Percentiles rank a stretch among this genome's conserved stretches.
phyloP scores from a whole-genome alignment of 2,888 invertebrate species.

The Phaonia tiefii region DNA sequence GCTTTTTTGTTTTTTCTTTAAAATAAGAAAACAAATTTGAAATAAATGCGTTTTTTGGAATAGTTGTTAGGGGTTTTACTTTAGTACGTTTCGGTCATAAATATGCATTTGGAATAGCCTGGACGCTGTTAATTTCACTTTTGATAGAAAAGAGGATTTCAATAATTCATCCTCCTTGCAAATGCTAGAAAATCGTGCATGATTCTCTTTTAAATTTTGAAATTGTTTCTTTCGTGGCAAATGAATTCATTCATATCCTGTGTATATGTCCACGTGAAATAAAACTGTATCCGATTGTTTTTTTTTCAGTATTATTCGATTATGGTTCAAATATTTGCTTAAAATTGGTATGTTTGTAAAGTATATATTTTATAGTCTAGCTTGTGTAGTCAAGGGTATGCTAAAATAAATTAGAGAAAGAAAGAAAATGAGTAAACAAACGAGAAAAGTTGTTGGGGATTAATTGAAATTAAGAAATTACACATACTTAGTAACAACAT shows the following conservation, averaged over 20 bases:
- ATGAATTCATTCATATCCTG: no score
- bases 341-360: slow-evolving; percentile 1
- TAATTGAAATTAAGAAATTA: neutral
- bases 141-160: no score
- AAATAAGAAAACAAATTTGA: slow-evolving; percentile 48
- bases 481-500: neutral
- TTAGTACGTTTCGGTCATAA: slow-evolving; percentile 16
- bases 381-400: slow-evolving; percentile 19
- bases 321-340: no score
- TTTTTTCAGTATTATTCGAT: no score
- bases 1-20: slow-evolving; percentile 25
- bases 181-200: no score
- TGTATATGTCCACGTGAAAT: no score
- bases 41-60: slow-evolving; percentile 63
- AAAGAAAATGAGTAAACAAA: slow-evolving; percentile 12
- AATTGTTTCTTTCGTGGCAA: no score
- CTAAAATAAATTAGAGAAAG: slow-evolving; percentile 15
- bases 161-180: no score
- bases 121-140: no score
- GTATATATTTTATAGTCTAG: slow-evolving; percentile 15
- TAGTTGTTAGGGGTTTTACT: slow-evolving; percentile 22
- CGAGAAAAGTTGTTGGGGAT: slow-evolving; percentile 16
- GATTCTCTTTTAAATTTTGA: no score
- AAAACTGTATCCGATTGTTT: no score
- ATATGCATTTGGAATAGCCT: slow-evolving; percentile 28